Evolutionary conservation across 2,888 invertebrate species (phyloP), one percentile per base, ranked within the genome.

Genomic region (Melieria picta): DNA sequence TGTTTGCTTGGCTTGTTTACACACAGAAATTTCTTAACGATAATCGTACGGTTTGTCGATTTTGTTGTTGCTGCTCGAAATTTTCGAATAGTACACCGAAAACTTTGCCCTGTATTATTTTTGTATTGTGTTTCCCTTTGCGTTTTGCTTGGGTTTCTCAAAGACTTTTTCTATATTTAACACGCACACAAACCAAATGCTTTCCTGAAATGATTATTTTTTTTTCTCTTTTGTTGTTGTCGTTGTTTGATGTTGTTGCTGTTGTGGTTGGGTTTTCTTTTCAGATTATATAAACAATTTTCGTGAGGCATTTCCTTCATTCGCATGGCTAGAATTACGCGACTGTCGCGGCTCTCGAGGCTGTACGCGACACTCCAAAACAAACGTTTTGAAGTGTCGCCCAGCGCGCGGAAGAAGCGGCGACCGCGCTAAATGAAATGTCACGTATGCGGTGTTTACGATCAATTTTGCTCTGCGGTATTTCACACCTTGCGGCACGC

Each of bases 221-320:
- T 63, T 16, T 58, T 57, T 56, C 58, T 63, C 42, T 52, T 30
- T 72, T 71, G 68, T 77, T 75, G 74, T 75, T 65, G 64, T 58
- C 46, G 64, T 56, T 69, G 30, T 30, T 30, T 30, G 30, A 3
- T 30, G 30, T 30, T 30, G 30, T 30, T 30, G 30, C 30, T 30
- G 30, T 30, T 30, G 30, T 30, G 30, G 30, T 30, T 30, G 30
- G 16, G 30, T 30, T 71, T 66, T 56, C 45, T 65, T 65, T 71
- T 66, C 72, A 66, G 72, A 68, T 74, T 74, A 74, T 72, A 71
- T 75, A 75, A 75, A 75, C 72, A 73, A 75, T 70, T 71, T 73
- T 30, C 30, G 30, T 30, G 30, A 30, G 30, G 30, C 30, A 30
- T 30, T 30, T 30, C 30, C 30, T 30, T 30, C 30, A 30, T 30